These are phyloP conservation scores for Macrotus californicus DNA, from an alignment of 2,113 vertebrate species.

Conservation along the genomic window DNA sequence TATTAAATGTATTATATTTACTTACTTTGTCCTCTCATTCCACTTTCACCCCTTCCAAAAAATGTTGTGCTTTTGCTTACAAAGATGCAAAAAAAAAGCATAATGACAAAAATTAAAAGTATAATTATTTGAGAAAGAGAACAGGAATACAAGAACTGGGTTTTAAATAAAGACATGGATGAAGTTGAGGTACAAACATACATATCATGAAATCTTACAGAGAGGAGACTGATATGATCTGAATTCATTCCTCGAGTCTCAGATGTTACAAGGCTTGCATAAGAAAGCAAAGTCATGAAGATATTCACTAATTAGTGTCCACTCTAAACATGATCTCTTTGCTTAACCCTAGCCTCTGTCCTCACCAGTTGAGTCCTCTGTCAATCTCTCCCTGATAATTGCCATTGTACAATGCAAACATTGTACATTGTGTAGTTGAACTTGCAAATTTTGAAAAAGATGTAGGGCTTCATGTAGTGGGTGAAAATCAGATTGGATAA, in stretches of 20 bases:
- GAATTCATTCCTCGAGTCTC: not conserved
- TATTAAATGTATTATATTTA: not conserved
- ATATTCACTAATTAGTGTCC: not conserved
- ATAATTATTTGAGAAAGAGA: not conserved
- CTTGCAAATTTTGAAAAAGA: not conserved
- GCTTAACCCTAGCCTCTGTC: not conserved
- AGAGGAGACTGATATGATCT: not conserved
- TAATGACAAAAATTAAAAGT: not conserved
- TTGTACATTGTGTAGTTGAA: not conserved
- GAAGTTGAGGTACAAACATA: not conserved
- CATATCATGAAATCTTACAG: not conserved
- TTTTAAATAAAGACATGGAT: not conserved
- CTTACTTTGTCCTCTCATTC: not conserved
- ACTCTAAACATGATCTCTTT: not conserved
- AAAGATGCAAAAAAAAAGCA: not conserved
- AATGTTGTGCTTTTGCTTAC: not conserved
- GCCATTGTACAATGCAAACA: not conserved
- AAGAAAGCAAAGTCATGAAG: not conserved
- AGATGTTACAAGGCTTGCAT: not conserved
- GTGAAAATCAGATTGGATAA: slow-evolving; percentile 1
- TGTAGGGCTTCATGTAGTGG: not conserved
- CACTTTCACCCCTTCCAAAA: not conserved
- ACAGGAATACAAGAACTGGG: not conserved
- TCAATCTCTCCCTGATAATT: not conserved
- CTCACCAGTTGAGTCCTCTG: not conserved